Evolutionary conservation across 2,113 vertebrate species (phyloP), one percentile per base, ranked within the genome.

Genomic region (Ophiodon elongatus): DNA sequence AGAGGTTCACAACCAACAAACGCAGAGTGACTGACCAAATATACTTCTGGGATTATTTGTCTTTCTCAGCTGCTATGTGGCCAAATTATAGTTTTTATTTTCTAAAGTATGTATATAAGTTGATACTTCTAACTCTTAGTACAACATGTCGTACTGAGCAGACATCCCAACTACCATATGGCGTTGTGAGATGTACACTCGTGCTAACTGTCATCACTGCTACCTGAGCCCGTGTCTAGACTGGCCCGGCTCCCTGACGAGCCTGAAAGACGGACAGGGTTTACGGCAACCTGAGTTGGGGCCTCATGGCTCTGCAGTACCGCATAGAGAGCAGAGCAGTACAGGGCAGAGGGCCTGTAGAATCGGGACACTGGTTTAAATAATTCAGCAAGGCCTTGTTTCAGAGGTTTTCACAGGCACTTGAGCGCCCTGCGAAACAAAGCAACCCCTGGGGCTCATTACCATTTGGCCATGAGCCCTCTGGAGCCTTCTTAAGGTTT

Each of bases 371-470:
- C 66, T 74, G 86, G 79, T 76, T 91, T 94, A 91, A 94, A 94
- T 93, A 93, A 94, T 95, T 93, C 90, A 92, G 87, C 80, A 0
- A 86, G 86, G 88, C 83, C 92, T 94, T 92, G 92, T 95, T 94
- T 93, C 89, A 82, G 91, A 85, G 89, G 89, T 91, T 94, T 94
- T 95, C 94, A 93, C 92, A 92, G 91, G 89, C 92, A 94, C 94
- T 94, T 93, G 88, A 93, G 92, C 84, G 59, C 88, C 93, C 91
- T 89, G 87, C 33, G 89, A 94, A 93, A 95, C 93, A 94, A 94
- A 95, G 89, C 90, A 91, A 90, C 88, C 90, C 94, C 91, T 89
- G 92, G 93, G 92, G 92, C 93, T 94, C 93, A 90, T 95, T 95
- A 95, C 92, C 91, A 94, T 94, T 95, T 94, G 94, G 94, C 94